Evolutionary conservation across 2,113 vertebrate genomes (phyloP).

Genomic region (Pterocles orientalis): DNA sequence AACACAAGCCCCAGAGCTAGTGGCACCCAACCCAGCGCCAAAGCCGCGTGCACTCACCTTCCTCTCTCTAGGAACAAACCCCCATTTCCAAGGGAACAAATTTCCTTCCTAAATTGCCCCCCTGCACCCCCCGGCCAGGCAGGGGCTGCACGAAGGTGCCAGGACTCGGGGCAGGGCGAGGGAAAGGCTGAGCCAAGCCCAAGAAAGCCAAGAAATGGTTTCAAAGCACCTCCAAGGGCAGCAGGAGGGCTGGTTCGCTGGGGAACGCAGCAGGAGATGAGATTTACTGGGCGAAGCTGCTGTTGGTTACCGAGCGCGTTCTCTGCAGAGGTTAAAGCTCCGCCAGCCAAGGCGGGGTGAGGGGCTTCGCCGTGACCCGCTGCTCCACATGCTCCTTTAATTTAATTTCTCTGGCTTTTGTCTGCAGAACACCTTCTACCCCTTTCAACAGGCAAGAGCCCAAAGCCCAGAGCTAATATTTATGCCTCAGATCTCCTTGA

Average conservation of each 20-base stretch:
- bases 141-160: neutral
- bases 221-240: accelerated
- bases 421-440: conserved; percentile 16
- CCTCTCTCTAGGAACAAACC: neutral
- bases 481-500: conserved; percentile 21
- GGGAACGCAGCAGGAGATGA: accelerated
- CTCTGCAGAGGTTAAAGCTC: neutral
- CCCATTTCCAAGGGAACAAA: accelerated
- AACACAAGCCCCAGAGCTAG: neutral
- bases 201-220: accelerated
- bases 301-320: accelerated
- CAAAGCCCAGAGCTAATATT: conserved; percentile 25
- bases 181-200: neutral
- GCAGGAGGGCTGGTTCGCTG: neutral
- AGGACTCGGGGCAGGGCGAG: accelerated
- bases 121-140: neutral
- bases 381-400: neutral
- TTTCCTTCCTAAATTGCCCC: neutral
- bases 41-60: too few relatives aligned
- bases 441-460: neutral
- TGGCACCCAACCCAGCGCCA: neutral
- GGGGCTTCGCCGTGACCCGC: neutral
- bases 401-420: conserved; percentile 5
- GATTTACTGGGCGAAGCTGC: neutral
- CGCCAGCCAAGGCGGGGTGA: accelerated